Evolutionary conservation across 2,113 vertebrate species (phyloP).

Genomic region (Gymnarchus niloticus): DNA sequence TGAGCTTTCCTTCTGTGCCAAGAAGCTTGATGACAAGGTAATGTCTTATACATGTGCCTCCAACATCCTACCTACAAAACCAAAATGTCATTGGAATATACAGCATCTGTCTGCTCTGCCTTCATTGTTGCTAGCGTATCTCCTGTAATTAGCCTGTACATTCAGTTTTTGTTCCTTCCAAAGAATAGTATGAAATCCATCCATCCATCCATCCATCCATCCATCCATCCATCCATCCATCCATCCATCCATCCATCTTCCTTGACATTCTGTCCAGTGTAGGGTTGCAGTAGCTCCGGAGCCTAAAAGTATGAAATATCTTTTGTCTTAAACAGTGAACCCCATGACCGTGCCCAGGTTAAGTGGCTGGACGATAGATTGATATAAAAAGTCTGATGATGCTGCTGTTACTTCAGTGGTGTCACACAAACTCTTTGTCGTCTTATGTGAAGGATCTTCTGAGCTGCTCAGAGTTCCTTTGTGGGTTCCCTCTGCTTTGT

Average conservation of each 20-base stretch:
- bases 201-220: neutral
- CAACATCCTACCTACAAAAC: conserved; percentile 20
- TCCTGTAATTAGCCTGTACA: neutral
- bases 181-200: neutral
- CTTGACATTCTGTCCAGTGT: neutral
- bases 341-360: neutral
- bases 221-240: neutral
- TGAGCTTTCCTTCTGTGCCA: conserved; percentile 81
- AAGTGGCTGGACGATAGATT: neutral
- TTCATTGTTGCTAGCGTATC: neutral
- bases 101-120: neutral
- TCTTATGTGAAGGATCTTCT: neutral
- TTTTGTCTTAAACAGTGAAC: neutral
- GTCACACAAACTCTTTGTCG: neutral
- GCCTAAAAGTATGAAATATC: neutral
- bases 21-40: conserved; percentile 92
- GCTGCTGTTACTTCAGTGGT: neutral
- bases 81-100: neutral
- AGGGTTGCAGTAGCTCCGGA: neutral
- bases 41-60: conserved; percentile 28
- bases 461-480: neutral
- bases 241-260: neutral
- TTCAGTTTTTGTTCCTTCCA: neutral
- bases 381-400: neutral
- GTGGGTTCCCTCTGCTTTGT: neutral